Base-by-base conservation (phyloP, 2,113 vertebrate species). In the Bufo bufo region DNA sequence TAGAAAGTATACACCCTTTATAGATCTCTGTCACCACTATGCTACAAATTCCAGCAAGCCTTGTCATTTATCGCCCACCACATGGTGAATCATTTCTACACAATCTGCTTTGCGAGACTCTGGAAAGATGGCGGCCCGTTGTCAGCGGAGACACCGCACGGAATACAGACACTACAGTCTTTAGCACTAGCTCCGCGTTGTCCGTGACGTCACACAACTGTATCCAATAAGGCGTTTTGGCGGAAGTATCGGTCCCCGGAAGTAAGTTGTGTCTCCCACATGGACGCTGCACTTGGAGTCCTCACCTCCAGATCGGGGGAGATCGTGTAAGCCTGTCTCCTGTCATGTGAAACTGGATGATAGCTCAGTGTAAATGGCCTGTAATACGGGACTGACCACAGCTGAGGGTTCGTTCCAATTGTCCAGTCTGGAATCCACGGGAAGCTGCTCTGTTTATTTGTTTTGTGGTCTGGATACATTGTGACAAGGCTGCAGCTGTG, bases 161-260 rank as follows among this genome's bases (percentile, higher is more conserved):
- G 58, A 49, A 5, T 0, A 0, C 2, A 6, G 0, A 17, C 2
- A 13, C 4, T 2, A 2, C 4, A 9, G 1, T 3, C n/a, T 75
- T 50, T 8, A 17, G 10, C 72, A 1, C 72, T 75, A 2, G 72
- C 50, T 2, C 0, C 52, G 14, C 80, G 8, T 5, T 20, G 17
- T 65, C 23, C 1, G 80, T 65, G 59, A 82, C 59, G 80, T 82
- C 80, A 82, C 20, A 12, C 8, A 20, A 3, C 11, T 3, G 0
- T 13, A 65, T 47, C 80, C 80, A 82, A 82, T 50, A 19, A 65
- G 33, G 6, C 17, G 10, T 12, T 45, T 20, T 10, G 19, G 17
- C 59, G 5, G 43, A 19, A 63, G 80, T 10, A 12, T 5, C 16
- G 65, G 1, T 4, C 43, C 33, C 80, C 80, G 80, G 80, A 82